Conservation (phyloP, 2,797 vertebrate genomes). For the Odontamblyopus rebecca region DNA sequence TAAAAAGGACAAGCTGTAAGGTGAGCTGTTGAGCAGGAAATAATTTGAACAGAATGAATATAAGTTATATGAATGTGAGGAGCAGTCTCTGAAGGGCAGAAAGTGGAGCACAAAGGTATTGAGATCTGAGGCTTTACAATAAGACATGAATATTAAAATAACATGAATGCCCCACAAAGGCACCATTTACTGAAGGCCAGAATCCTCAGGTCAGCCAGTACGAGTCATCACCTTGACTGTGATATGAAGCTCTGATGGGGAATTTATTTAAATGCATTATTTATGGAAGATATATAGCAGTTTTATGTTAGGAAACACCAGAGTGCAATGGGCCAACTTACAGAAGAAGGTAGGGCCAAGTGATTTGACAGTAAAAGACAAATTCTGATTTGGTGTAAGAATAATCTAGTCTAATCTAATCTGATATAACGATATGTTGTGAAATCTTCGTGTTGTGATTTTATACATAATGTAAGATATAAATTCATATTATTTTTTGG, state of each 20-base stretch:
- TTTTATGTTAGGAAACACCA: conserved; percentile 19
- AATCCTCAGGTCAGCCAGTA: conserved; percentile 34
- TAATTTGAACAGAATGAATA: conserved; percentile 67
- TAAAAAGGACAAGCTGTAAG: conserved; percentile 72
- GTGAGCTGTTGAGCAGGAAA: conserved; percentile 60
- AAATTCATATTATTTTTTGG: background rate
- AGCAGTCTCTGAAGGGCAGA: conserved; percentile 57
- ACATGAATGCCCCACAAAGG: conserved; percentile 48
- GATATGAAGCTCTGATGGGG: conserved; percentile 20
- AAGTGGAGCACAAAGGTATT: conserved; percentile 49
- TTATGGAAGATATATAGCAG: conserved; percentile 19
- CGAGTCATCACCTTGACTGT: conserved; percentile 24
- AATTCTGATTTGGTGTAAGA: too few relatives aligned
- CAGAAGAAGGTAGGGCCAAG: background rate
- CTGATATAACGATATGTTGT: too few relatives aligned
- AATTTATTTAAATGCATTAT: conserved; percentile 33
- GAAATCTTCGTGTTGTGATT: too few relatives aligned
- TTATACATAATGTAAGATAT: too few relatives aligned
- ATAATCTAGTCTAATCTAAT: too few relatives aligned
- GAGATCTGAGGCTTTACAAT: conserved; percentile 40
- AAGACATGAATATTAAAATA: conserved; percentile 62
- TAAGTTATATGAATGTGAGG: conserved; percentile 63
- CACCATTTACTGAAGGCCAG: conserved; percentile 43
- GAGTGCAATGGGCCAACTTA: background rate
- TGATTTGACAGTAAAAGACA: background rate